phyloP scores from a whole-genome alignment of 2,888 invertebrate species.

The Brachypalpus laphriformis region DNA sequence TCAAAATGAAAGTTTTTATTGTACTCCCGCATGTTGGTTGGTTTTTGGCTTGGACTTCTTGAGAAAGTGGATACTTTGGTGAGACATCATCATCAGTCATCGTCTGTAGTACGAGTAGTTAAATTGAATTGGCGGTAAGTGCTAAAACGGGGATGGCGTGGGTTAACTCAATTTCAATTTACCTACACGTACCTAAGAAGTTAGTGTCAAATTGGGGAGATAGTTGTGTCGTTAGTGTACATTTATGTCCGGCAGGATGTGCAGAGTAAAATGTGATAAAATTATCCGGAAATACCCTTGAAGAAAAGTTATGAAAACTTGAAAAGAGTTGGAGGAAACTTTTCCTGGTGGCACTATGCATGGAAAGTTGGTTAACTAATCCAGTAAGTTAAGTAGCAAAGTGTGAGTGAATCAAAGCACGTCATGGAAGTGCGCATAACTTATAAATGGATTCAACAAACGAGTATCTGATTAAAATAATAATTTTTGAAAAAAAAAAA shows the following conservation, averaged over 20 bases:
- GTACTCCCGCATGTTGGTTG: too few species aligned
- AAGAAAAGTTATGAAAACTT: background rate
- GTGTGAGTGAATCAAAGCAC: too few species aligned
- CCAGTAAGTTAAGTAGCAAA: too few species aligned
- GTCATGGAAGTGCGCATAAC: too few species aligned
- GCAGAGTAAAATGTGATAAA: background rate
- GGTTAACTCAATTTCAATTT: background rate
- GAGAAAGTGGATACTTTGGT: background rate
- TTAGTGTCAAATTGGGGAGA: background rate
- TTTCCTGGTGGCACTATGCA: too few species aligned
- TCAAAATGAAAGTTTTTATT: slow-evolving; percentile 57
- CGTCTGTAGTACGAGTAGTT: background rate
- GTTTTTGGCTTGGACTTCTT: background rate
- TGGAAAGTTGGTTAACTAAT: too few species aligned
- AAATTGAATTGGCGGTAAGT: background rate
- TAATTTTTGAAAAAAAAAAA: too few species aligned
- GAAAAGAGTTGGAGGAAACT: too few species aligned
- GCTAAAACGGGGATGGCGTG: background rate
- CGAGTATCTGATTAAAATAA: too few species aligned
- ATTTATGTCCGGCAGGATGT: background rate
- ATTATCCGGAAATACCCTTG: background rate
- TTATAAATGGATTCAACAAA: too few species aligned
- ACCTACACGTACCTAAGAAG: background rate
- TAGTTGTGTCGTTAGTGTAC: background rate
- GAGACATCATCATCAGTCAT: slow-evolving; percentile 4